phyloP scores from a whole-genome alignment of 2,113 vertebrate species.

The Hemicordylus capensis region DNA sequence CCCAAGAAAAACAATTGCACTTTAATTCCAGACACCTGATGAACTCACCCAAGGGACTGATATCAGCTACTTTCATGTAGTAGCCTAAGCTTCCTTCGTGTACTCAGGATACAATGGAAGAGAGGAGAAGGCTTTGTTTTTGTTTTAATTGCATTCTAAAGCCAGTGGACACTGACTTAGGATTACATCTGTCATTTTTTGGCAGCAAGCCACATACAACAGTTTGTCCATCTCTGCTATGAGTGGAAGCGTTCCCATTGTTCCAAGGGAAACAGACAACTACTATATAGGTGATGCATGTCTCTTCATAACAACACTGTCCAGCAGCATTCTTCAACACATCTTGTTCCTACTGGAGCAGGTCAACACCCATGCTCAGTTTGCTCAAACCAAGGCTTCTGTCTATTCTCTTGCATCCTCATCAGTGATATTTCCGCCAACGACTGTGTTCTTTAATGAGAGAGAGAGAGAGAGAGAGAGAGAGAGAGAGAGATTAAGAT shows the following conservation, averaged over 20 bases:
- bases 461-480: not conserved
- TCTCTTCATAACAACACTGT: not conserved
- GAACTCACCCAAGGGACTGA: not conserved
- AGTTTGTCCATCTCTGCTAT: not conserved
- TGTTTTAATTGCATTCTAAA: not conserved
- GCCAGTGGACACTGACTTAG: no score
- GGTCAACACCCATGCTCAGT: not conserved
- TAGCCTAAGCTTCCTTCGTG: not conserved
- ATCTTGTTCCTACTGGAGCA: not conserved
- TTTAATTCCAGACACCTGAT: not conserved
- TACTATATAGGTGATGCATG: not conserved
- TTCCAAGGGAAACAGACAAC: not conserved
- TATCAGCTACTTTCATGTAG: not conserved
- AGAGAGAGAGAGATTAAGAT: no score
- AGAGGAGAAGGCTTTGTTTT: not conserved
- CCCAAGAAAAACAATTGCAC: not conserved
- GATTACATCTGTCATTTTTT: not conserved
- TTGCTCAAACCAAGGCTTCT: not conserved
- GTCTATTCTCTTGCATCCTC: not conserved
- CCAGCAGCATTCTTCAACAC: not conserved
- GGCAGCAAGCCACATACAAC: not conserved
- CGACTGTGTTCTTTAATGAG: conserved; percentile 73
- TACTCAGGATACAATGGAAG: not conserved
- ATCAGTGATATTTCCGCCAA: conserved; percentile 83
- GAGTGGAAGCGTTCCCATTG: not conserved